Percentiles rank a stretch among this genome's conserved stretches.
These are phyloP conservation scores for Pogonomyrmex californicus DNA, from an alignment of 1,140 invertebrate species.

Conservation along the genomic window DNA sequence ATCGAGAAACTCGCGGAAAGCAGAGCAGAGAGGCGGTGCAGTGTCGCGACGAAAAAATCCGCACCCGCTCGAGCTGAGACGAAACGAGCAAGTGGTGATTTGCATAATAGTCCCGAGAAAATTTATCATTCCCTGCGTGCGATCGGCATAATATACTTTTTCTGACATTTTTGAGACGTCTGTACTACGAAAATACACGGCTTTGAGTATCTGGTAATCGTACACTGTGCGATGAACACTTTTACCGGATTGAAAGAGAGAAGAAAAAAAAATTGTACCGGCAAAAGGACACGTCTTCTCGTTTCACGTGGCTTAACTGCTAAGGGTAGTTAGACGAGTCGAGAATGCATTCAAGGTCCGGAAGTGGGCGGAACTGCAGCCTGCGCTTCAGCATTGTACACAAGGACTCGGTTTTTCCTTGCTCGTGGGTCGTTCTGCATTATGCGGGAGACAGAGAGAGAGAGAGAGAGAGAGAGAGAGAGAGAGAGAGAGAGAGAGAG, in stretches of 20 bases:
- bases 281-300: slow-evolving; percentile 72
- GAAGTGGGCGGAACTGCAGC: slow-evolving; percentile 83
- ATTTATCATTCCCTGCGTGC: slow-evolving; percentile 11
- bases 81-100: slow-evolving; percentile 17
- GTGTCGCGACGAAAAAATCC: slow-evolving; percentile 21
- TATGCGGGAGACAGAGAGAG: slow-evolving; percentile 62
- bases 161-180: slow-evolving; percentile 5
- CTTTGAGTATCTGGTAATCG: slow-evolving; percentile 65
- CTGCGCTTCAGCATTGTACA: slow-evolving; percentile 80
- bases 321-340: slow-evolving; percentile 80
- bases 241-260: slow-evolving; percentile 55
- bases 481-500: slow-evolving; percentile 12
- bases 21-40: not conserved
- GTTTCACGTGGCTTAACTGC: slow-evolving; percentile 78
- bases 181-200: slow-evolving; percentile 23
- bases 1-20: slow-evolving; percentile 39
- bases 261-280: slow-evolving; percentile 68
- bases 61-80: slow-evolving; percentile 1
- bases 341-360: slow-evolving; percentile 80
- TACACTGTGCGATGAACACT: slow-evolving; percentile 49
- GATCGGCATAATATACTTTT: not conserved
- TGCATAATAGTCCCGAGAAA: slow-evolving; percentile 3
- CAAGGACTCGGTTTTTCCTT: slow-evolving; percentile 78
- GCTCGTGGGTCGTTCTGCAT: slow-evolving; percentile 63
- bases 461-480: slow-evolving; percentile 49